phyloP scores from a whole-genome alignment of 2,888 invertebrate species.

The Koerneria pararmatus region DNA sequence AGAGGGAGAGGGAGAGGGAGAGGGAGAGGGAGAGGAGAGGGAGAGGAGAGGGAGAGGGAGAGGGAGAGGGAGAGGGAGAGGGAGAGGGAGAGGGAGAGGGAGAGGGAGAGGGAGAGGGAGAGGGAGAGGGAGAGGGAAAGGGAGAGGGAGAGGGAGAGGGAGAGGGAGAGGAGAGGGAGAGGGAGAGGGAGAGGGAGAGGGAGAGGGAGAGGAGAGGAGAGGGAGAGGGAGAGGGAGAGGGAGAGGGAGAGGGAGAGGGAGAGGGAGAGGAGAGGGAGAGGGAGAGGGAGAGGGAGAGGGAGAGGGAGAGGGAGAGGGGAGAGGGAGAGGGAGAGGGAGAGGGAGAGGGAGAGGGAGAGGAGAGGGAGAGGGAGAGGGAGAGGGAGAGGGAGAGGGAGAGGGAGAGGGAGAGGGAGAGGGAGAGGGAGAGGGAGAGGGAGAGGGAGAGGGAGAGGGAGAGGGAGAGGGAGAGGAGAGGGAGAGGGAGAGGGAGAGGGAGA shows the following conservation, averaged over 20 bases:
- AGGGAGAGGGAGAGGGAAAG: conserved; percentile 6
- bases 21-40: conserved; percentile 6
- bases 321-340: conserved; percentile 6
- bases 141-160: conserved; percentile 6
- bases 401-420: conserved; percentile 6
- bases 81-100: conserved; percentile 6
- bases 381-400: conserved; percentile 6
- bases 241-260: conserved; percentile 6
- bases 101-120: conserved; percentile 6
- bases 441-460: conserved; percentile 6
- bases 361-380: conserved; percentile 6
- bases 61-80: conserved; percentile 6
- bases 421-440: conserved; percentile 6
- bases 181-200: conserved; percentile 6
- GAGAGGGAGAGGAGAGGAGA: conserved; percentile 6
- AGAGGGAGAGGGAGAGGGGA: conserved; percentile 6
- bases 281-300: conserved; percentile 6
- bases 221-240: conserved; percentile 6
- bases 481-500: conserved; percentile 6
- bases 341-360: conserved; percentile 6
- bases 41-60: conserved; percentile 6
- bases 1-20: conserved; percentile 6
- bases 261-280: conserved; percentile 6
- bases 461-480: conserved; percentile 6
- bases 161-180: conserved; percentile 6